A percentile compares a stretch with the other conserved stretches of the same genome.
These are phyloP conservation scores for Nixonia krombeini DNA, from an alignment of 1,140 invertebrate species.

Conservation along the genomic window DNA sequence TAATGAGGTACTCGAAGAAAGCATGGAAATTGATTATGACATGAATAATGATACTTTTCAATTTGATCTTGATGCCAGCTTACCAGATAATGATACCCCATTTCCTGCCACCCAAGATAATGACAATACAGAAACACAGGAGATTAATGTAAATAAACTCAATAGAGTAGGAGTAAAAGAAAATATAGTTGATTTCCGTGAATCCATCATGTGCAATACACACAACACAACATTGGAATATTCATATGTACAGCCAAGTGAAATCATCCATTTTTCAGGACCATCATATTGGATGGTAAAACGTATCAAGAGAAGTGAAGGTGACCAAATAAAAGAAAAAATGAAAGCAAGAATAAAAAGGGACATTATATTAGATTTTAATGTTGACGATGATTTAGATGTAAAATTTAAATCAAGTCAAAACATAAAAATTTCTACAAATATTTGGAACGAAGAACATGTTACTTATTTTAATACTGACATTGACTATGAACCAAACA, in stretches of 20 bases:
- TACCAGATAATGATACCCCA: slow-evolving; percentile 25
- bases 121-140: not conserved
- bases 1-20: slow-evolving; percentile 29
- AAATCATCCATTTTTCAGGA: slow-evolving; percentile 80
- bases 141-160: no score
- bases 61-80: slow-evolving; percentile 55
- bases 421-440: slow-evolving; percentile 36
- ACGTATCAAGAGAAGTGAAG: slow-evolving; percentile 52
- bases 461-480: no score
- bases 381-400: slow-evolving; percentile 12
- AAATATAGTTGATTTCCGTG: slow-evolving; percentile 52
- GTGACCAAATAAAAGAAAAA: slow-evolving; percentile 41
- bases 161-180: not conserved
- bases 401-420: slow-evolving; percentile 36
- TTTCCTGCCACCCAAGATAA: slow-evolving; percentile 18
- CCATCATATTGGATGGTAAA: slow-evolving; percentile 83
- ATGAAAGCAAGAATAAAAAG: no score
- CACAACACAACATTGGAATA: slow-evolving; percentile 74
- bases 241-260: slow-evolving; percentile 75
- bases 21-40: slow-evolving; percentile 19
- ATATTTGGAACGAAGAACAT: slow-evolving; percentile 53
- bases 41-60: slow-evolving; percentile 28
- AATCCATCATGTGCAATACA: slow-evolving; percentile 9
- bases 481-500: no score
- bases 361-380: slow-evolving; percentile 20